Evolutionary conservation across 2,113 vertebrate species (phyloP).

Genomic region (Elgaria multicarinata): DNA sequence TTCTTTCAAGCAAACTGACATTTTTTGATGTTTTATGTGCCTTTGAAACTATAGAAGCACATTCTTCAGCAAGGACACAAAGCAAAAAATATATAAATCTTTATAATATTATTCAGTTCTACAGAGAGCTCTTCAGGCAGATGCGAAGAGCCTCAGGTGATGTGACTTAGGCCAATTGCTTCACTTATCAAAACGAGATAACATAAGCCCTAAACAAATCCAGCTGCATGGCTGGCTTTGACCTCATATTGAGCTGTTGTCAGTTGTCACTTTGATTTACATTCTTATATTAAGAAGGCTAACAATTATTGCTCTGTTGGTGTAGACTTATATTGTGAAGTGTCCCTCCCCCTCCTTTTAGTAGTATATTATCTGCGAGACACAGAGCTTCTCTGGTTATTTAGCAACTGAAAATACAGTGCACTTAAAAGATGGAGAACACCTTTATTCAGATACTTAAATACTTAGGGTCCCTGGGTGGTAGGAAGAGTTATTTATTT

Average conservation of each 20-base stretch:
- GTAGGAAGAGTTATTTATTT: background rate
- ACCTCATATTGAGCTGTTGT: constrained; percentile 66
- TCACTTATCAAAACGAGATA: constrained; percentile 71
- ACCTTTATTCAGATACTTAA: constrained; percentile 27
- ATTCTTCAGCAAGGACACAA: constrained; percentile 53
- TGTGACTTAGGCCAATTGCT: constrained; percentile 67
- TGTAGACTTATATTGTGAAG: constrained; percentile 40
- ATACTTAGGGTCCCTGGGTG: background rate
- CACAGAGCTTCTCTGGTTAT: constrained; percentile 31
- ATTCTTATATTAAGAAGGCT: constrained; percentile 58
- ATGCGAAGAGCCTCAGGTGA: constrained; percentile 59
- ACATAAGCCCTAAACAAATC: constrained; percentile 69
- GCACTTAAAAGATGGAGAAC: background rate
- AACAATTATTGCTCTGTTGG: constrained; percentile 62
- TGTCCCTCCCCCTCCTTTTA: background rate
- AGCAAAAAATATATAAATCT: constrained; percentile 34
- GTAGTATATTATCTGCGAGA: constrained; percentile 30
- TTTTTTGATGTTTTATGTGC: constrained; percentile 47
- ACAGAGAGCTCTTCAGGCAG: constrained; percentile 44
- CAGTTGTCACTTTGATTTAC: constrained; percentile 70
- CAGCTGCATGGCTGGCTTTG: constrained; percentile 56
- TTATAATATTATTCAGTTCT: constrained; percentile 64
- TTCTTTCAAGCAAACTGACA: constrained; percentile 40
- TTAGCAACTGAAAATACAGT: constrained; percentile 41
- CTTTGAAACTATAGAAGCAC: constrained; percentile 60